Evolutionary conservation across 2,797 vertebrate genomes (phyloP).

Genomic region (Labeo calbasu): DNA sequence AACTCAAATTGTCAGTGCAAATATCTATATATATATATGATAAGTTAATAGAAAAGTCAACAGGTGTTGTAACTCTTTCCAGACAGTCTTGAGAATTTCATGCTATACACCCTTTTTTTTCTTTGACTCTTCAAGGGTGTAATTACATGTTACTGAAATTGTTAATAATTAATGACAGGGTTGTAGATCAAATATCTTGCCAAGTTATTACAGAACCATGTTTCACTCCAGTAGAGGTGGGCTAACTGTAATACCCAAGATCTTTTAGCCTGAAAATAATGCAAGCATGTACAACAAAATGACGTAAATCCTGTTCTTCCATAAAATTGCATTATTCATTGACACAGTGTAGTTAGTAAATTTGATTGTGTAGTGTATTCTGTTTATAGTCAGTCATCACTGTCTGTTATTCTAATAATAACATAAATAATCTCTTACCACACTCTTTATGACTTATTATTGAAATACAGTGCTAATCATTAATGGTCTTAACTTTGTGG

Average conservation of each 20-base stretch:
- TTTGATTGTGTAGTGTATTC: neutral
- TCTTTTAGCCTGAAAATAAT: neutral
- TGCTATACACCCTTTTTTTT: neutral
- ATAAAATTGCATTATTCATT: neutral
- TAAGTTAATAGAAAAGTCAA: neutral
- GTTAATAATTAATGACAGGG: neutral
- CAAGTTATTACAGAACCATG: neutral
- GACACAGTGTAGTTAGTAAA: neutral
- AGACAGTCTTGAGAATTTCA: neutral
- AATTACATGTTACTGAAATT: constrained; percentile 9
- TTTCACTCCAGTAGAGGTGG: neutral
- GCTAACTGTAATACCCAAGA: neutral
- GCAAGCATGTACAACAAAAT: neutral
- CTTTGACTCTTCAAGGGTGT: neutral
- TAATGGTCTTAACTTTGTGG: constrained; percentile 35
- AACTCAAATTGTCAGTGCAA: no score
- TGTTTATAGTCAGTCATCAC: neutral
- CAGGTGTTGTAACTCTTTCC: neutral
- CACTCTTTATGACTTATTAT: constrained; percentile 3
- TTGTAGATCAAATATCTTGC: constrained; percentile 22
- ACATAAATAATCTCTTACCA: neutral
- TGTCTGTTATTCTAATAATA: constrained; percentile 2
- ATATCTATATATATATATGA: no score
- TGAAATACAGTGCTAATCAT: constrained; percentile 28
- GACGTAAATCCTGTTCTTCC: neutral